Evolutionary conservation across 2,113 vertebrate genomes (phyloP).

Genomic region (Noturus placidus): DNA sequence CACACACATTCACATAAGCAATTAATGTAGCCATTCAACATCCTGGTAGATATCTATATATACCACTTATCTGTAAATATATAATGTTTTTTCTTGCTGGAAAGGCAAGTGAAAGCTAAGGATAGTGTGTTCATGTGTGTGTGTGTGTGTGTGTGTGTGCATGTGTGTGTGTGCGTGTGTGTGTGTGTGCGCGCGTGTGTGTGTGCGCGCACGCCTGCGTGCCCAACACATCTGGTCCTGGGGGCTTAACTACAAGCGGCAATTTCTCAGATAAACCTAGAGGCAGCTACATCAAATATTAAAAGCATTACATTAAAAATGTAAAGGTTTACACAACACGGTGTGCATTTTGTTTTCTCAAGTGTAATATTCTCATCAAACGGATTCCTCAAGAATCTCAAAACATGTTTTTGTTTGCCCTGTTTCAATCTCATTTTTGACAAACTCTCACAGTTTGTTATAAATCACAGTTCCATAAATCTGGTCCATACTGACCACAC

Average conservation of each 20-base stretch:
- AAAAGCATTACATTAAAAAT: conserved; percentile 48
- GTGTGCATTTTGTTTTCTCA: background rate
- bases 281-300: conserved; percentile 48
- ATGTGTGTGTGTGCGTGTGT: conserved; percentile 24
- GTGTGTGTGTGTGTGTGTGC: conserved; percentile 5
- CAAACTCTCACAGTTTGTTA: background rate
- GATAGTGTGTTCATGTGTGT: conserved; percentile 2
- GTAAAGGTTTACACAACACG: conserved; percentile 24
- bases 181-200: conserved; percentile 15
- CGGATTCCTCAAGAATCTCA: conserved; percentile 1
- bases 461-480: background rate
- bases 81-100: background rate
- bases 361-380: conserved; percentile 6
- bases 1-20: background rate
- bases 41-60: background rate
- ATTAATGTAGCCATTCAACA: background rate
- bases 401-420: background rate
- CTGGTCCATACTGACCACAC: background rate
- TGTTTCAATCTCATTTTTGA: background rate
- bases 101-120: background rate
- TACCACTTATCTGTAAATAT: background rate
- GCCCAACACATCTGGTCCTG: conserved; percentile 2
- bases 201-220: background rate
- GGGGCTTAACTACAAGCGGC: background rate
- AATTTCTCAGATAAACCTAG: conserved; percentile 21